These are phyloP conservation scores for Tolypeutes matacus DNA, from an alignment of 2,797 vertebrate genomes.

Conservation along the genomic window DNA sequence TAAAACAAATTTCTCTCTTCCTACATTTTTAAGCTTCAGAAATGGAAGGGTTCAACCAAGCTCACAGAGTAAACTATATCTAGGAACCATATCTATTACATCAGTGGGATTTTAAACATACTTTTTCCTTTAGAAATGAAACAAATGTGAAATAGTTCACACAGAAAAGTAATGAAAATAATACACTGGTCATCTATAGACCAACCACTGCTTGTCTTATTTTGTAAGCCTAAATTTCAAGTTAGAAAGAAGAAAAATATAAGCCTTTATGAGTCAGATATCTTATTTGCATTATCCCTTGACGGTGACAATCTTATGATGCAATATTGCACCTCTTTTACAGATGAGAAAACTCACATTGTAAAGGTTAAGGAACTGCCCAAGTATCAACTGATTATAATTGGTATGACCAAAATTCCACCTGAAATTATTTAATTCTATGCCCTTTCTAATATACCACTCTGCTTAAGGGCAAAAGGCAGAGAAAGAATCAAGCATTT, in stretches of 20 bases:
- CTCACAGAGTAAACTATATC: background rate
- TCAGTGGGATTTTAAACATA: background rate
- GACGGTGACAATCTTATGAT: background rate
- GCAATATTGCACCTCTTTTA: background rate
- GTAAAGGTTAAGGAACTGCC: background rate
- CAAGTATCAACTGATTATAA: background rate
- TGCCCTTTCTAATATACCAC: background rate
- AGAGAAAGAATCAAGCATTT: background rate
- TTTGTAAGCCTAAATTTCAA: background rate
- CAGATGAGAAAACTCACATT: background rate
- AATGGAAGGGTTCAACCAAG: background rate
- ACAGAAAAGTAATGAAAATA: background rate
- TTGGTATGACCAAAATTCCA: background rate
- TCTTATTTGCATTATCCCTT: background rate
- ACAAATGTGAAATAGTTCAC: background rate
- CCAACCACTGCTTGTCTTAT: background rate
- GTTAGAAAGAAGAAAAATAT: background rate
- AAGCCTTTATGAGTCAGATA: background rate
- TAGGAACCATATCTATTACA: background rate
- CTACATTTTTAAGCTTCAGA: background rate
- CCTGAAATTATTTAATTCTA: background rate
- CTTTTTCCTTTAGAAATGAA: constrained; percentile 38
- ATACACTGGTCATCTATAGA: background rate
- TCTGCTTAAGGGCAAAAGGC: background rate
- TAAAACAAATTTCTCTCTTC: background rate